Base-by-base conservation (phyloP, 2,113 vertebrate species). In the Corythaixoides concolor region DNA sequence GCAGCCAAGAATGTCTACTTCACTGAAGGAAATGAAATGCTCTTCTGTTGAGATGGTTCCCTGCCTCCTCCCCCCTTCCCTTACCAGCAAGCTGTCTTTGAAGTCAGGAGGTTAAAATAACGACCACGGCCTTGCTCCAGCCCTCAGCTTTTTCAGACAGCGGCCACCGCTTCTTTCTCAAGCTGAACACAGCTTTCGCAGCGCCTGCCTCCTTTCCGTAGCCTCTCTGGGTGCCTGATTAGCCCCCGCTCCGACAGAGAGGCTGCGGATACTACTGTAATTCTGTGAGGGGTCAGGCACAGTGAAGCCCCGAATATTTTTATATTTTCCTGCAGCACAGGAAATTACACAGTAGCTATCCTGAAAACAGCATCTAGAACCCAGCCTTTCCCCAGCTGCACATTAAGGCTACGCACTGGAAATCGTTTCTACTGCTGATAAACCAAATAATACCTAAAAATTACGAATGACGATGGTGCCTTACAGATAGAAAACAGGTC, bases 51-150 rank as follows among this genome's bases (percentile, higher is more conserved):
- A 95, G 95, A 96, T 95, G 95, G 94, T 97, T 92, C 97, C 92
- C 83, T 95, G 96, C 92, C 92, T 93, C 39, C 63, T 76, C 89
- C 94, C 88, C 92, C 66, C 66, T 93, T 94, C 74, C 90, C 90
- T 93, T 93, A 92, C 73, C 89, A 90, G 89, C 82, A 88, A 89
- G 88, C 79, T 50, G 68, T 67, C 97, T 99, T 98, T 98, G 98
- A 99, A 98, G 98, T 98, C 97, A 97, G 97, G 97, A 98, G 99
- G 98, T 98, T 98, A 98, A 98, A 98, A 98, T 98, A 99, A 98
- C 97, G 97, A 98, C 97, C 86, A 11, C 82, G 85, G 98, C 97
- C 96, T 96, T 90, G 91, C 95, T 55, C 79, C 37, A 83, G 89
- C 80, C 85, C 87, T 96, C 93, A 64, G 90, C 94, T 95, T 98